phyloP scores from a whole-genome alignment of 2,888 invertebrate species.

The Cyaniris semiargus region DNA sequence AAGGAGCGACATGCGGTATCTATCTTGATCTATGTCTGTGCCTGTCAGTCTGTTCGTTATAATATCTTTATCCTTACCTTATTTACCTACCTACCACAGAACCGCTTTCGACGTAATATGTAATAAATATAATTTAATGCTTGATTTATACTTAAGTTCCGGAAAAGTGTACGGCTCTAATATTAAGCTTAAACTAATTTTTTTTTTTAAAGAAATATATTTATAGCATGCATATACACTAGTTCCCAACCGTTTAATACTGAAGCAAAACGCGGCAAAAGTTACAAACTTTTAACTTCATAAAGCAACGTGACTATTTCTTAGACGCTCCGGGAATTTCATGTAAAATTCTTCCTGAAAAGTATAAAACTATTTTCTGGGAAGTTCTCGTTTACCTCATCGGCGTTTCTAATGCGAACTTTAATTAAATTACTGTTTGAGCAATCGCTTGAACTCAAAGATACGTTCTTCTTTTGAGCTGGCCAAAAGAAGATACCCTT shows the following conservation, averaged over 20 bases:
- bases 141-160: too few species aligned
- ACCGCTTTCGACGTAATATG: too few species aligned
- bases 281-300: neutral
- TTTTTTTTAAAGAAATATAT: too few species aligned
- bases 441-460: conserved; percentile 55
- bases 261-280: neutral
- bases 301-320: conserved; percentile 1
- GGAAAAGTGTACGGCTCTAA: too few species aligned
- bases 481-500: neutral
- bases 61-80: too few species aligned
- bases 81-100: too few species aligned
- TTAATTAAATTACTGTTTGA: conserved; percentile 68
- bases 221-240: neutral
- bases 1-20: too few species aligned
- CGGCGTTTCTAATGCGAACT: conserved; percentile 59
- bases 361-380: conserved; percentile 44
- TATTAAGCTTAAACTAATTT: too few species aligned
- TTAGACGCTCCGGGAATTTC: neutral
- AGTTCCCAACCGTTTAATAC: neutral
- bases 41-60: too few species aligned
- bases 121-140: too few species aligned
- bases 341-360: conserved; percentile 38
- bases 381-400: conserved; percentile 56
- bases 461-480: conserved; percentile 42
- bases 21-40: too few species aligned